Evolutionary conservation across 2,888 invertebrate species (phyloP), one percentile per base, ranked within the genome.

Genomic region (Drosophila multiciliata): DNA sequence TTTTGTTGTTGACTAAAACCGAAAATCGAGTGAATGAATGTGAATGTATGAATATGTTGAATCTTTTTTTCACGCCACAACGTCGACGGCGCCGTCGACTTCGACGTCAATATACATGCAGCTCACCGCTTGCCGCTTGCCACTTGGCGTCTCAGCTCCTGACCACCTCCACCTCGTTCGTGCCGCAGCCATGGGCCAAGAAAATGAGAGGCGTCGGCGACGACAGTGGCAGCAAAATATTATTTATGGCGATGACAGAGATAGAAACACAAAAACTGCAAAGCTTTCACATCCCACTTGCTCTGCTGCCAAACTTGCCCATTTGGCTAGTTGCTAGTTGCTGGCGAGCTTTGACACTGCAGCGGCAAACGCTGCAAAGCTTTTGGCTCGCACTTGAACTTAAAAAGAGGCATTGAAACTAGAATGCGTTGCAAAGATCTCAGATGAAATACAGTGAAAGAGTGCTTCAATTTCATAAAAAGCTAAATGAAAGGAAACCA

Each of bases 1-100:
- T 65, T 79, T 78, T 82, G 62, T 72, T 84, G 73, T 87, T 87
- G 79, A 83, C 83, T 83, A 84, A 87, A 84, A 65, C 74, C 49
- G 65, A 65, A 75, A 70, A 67, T 35, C 65, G 61, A 75, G 48
- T 67, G 77, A 83, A 77, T 73, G 68, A 60, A 66, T 64, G 64
- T 29, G 55, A 66, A 66, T 64, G 63, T 63, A 69, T 68, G 48
- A 66, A 72, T 40, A 59, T 81, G 60, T 73, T 83, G 78, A 75
- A 60, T 76, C 66, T 73, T 63, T 81, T 73, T 63, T 81, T 60
- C 55, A 61, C 60, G 69, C 65, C 59, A 62, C 55, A 53, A 15
- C 61, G 71, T 65, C 71, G 54, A 55, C 66, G 49, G 45, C 60
- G 61, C 15, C 60, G 49, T 36, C 80, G 29, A 29, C 29, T 1